Base-by-base conservation (phyloP, 1,140 invertebrate genomes). In the Camponotus floridanus region DNA sequence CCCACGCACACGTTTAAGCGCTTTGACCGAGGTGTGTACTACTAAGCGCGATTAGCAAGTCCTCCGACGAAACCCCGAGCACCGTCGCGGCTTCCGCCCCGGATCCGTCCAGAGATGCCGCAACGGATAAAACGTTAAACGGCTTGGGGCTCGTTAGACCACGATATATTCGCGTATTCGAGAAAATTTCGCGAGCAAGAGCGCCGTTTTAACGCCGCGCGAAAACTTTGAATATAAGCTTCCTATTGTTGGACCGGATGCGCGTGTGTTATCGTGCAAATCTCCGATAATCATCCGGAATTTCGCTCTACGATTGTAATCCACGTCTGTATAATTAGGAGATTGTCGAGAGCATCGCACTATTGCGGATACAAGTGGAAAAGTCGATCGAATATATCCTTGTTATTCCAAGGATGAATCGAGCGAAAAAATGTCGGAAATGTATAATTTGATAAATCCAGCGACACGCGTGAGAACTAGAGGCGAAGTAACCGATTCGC, bases 101-200 rank as follows among this genome's bases (percentile, higher is more conserved):
- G 4, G 7, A 57, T 39, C 65, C 78, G 18, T 59, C 65, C 51
- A 18, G 57, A n/a, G 26, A 71, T 39, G 26, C 79, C 18, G 26
- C 39, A 33, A 7, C 26, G 68, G n/a, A 61, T 74, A 83, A 83
- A 83, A 74, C 26, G 55, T 83, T 83, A 83, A 74, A 83, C 68
- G 68, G 79, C 68, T 83, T 74, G 79, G 55, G n/a, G 55, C 68
- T 83, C 55, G 55, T 83, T 83, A 83, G 57, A 83, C 68, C 68
- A 57, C 68, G 79, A 83, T 73, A 83, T 74, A 42, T 62, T 26
- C 57, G 42, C 18, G 15, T 39, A 42, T 45, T 33, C 39, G 79
- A 45, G 68, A 62, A 64, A 81, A 73, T 55, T 33, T n/a, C n/a
- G 11, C 21, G 65, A 21, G 26, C 36, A 5, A 65, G 48, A 33